Base-by-base conservation (phyloP, 2,797 vertebrate genomes). In the Pteropus rufus region DNA sequence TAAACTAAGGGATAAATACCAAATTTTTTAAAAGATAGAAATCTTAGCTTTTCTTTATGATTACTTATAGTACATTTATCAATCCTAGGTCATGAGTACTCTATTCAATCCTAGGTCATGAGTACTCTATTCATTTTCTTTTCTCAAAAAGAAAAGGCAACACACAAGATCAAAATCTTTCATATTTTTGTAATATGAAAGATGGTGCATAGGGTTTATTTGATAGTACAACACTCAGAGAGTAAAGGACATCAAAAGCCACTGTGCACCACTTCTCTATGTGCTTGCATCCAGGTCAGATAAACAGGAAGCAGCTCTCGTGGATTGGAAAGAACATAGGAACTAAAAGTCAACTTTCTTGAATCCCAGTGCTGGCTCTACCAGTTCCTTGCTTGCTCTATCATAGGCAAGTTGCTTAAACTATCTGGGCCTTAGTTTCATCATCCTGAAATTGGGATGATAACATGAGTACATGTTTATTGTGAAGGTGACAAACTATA, bases 121-220 rank as follows among this genome's bases (percentile, higher is more conserved):
- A 80, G 19, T 41, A 64, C 3, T 52, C n/a, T 72, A n/a, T 54
- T 26, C 41, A 29, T 58, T 72, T 54, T 34, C 76, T 94, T 81
- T 94, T 84, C 58, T 84, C 60, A 72, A 81, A 94, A 93, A 77
- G 19, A 84, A 87, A 83, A 82, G 39, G 14, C 6, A 88, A 34
- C 7, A 29, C 24, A 23, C 34, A 77, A 19, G 10, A 26, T 80
- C 34, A 70, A 8, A 58, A 41, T 67, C 46, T 39, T 39, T 49
- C 49, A 49, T 31, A 11, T 58, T 75, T 84, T 92, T 70, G 73
- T 60, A 52, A 34, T n/a, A 16, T 23, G 14, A 21, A 86, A 91
- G 44, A 58, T 21, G 11, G 29, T 58, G 8, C n/a, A 76, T 3
- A 67, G 46, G 60, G 36, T 69, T 93, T 23, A 62, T 49, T 64